These are phyloP conservation scores for Zeugodacus cucurbitae DNA, from an alignment of 1,140 invertebrate species.

Conservation along the genomic window DNA sequence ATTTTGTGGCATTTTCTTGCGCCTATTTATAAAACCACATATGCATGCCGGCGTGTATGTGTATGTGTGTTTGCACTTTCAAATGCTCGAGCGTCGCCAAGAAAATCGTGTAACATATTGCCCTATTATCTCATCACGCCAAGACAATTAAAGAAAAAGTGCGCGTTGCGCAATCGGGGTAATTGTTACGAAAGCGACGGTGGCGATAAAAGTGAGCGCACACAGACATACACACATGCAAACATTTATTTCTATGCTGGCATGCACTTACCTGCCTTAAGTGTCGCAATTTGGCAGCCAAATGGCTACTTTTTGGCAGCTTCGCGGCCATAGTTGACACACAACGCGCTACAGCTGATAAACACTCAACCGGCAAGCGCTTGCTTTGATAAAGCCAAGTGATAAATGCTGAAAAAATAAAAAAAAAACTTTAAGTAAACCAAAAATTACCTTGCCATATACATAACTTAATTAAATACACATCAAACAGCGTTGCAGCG, in stretches of 20 bases:
- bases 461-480: neutral
- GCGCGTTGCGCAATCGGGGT: conserved; percentile 6
- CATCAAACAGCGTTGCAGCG: neutral
- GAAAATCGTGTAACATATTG: conserved; percentile 28
- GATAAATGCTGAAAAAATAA: neutral
- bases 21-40: neutral
- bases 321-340: neutral
- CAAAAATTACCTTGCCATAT: no score
- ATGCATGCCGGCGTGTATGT: neutral
- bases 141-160: conserved; percentile 8
- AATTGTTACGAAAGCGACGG: conserved; percentile 24
- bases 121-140: conserved; percentile 29
- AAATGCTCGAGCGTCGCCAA: neutral
- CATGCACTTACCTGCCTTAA: neutral
- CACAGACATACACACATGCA: neutral
- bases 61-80: neutral
- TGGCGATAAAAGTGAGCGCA: conserved; percentile 5
- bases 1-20: neutral
- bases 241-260: neutral
- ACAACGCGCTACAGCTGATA: no score
- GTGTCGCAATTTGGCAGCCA: neutral
- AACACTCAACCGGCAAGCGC: no score
- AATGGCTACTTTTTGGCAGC: neutral
- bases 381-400: neutral
- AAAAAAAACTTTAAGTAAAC: neutral